Conservation (phyloP, 2,797 vertebrate genomes). For the Peromyscus melanophrys region DNA sequence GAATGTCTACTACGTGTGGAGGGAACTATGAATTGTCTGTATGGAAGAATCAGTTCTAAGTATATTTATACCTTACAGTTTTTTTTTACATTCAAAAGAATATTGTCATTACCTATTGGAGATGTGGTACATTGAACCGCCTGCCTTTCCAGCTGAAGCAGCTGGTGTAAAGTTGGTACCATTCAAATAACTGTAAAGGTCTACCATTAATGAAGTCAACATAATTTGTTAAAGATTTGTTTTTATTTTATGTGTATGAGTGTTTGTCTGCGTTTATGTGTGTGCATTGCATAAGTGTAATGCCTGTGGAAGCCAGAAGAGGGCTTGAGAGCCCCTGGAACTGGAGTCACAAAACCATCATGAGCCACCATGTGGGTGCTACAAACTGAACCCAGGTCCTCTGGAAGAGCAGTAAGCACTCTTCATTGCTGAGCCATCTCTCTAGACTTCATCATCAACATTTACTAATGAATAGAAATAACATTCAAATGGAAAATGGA, state of each 20-base stretch:
- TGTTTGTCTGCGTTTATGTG: background rate
- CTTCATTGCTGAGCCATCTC: background rate
- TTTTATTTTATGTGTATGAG: background rate
- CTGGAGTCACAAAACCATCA: too few species aligned
- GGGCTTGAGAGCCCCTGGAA: background rate
- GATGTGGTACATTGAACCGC: too few species aligned
- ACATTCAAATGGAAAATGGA: background rate
- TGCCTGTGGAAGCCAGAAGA: background rate
- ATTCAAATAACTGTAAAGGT: background rate
- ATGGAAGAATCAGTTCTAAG: background rate
- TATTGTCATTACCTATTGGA: background rate
- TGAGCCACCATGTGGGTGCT: background rate
- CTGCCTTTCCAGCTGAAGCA: background rate
- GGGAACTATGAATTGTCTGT: background rate
- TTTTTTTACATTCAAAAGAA: slow-evolving; percentile 44
- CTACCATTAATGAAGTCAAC: background rate
- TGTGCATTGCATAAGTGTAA: background rate
- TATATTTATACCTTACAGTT: background rate
- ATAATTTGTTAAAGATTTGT: background rate
- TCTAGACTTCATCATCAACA: background rate
- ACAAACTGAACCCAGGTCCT: background rate
- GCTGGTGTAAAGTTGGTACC: slow-evolving; percentile 7
- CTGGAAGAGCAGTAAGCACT: background rate
- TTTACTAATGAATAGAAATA: slow-evolving; percentile 8
- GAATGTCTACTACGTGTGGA: background rate